Conservation (phyloP, 2,797 vertebrate species). For the Lates japonicus region DNA sequence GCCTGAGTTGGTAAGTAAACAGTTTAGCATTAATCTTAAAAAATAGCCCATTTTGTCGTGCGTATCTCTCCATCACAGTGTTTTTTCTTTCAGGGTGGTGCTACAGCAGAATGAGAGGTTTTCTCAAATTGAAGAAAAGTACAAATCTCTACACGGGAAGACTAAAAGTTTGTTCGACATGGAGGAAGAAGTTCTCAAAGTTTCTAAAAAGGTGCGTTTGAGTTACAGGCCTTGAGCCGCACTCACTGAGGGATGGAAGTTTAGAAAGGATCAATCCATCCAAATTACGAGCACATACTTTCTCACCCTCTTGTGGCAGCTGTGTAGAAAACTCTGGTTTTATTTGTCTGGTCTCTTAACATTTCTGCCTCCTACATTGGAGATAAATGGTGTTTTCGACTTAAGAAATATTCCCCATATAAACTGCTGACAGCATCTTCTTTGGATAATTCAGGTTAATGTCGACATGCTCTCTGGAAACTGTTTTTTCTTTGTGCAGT, state of each 20-base stretch:
- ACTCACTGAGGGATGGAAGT: not conserved
- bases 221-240: not conserved
- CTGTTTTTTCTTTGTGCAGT: not conserved
- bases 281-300: not conserved
- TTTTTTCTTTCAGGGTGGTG: conserved; percentile 83
- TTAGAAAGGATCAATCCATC: conserved; percentile 21
- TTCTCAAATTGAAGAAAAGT: conserved; percentile 89
- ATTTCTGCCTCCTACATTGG: not conserved
- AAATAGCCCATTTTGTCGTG: not conserved
- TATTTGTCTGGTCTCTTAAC: not conserved
- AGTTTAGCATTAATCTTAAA: fast-evolving
- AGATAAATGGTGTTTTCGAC: not conserved
- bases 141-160: conserved; percentile 85
- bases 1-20: conserved; percentile 80
- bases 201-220: conserved; percentile 91
- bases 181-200: conserved; percentile 87
- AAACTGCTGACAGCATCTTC: not conserved
- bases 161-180: conserved; percentile 83
- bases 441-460: not conserved
- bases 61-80: not conserved
- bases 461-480: not conserved
- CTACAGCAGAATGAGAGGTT: conserved; percentile 90
- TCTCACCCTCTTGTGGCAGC: not conserved
- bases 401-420: not conserved
- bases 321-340: not conserved